Evolutionary conservation across 2,113 vertebrate genomes (phyloP).

Genomic region (Plotosus lineatus): DNA sequence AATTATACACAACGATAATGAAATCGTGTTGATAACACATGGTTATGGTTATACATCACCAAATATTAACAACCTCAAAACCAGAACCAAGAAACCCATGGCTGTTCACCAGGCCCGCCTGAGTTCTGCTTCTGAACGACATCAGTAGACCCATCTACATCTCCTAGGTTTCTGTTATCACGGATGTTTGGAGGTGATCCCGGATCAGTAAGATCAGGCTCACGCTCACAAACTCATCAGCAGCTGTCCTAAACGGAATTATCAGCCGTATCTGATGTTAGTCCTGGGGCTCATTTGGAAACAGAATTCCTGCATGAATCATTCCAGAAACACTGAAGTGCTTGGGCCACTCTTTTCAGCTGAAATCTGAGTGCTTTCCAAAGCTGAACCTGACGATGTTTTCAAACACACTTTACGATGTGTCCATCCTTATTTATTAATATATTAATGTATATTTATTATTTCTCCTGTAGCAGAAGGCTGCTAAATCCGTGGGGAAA

Average conservation of each 20-base stretch:
- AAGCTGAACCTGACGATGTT: background rate
- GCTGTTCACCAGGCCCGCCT: background rate
- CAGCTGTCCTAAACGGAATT: slow-evolving; percentile 44
- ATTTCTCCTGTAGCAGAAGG: too few species aligned
- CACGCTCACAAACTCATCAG: slow-evolving; percentile 10
- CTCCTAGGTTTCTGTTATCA: background rate
- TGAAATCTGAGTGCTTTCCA: background rate
- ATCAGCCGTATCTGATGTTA: slow-evolving; percentile 40
- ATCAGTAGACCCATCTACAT: background rate
- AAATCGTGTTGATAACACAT: too few species aligned
- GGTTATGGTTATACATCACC: background rate
- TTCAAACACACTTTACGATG: too few species aligned
- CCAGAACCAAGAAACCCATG: background rate
- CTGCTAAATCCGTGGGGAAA: too few species aligned
- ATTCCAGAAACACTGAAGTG: background rate
- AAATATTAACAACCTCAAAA: background rate
- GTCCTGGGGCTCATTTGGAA: background rate
- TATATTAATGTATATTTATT: too few species aligned
- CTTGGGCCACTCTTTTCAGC: background rate
- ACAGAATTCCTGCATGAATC: background rate
- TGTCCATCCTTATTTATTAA: too few species aligned
- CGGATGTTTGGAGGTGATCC: background rate
- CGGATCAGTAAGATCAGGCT: background rate
- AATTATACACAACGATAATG: background rate
- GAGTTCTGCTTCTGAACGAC: slow-evolving; percentile 3